These are phyloP conservation scores for Frankliniella intonsa DNA, from an alignment of 2,888 invertebrate genomes.

Conservation along the genomic window DNA sequence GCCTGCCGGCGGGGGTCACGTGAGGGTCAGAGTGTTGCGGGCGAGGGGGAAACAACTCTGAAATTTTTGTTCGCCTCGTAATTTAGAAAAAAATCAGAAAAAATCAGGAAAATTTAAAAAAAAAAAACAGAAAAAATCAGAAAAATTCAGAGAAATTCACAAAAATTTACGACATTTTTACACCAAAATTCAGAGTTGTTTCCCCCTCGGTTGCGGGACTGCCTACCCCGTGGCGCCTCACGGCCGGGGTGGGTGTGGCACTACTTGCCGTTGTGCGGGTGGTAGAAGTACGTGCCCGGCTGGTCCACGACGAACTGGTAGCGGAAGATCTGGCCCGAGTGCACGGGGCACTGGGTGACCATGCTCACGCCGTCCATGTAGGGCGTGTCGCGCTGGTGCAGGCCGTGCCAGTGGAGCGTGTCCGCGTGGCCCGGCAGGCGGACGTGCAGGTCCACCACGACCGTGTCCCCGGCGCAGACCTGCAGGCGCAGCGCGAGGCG, in stretches of 20 bases:
- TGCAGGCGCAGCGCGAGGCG: constrained; percentile 30
- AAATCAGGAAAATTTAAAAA: too few relatives aligned
- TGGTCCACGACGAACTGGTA: constrained; percentile 65
- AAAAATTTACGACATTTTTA: too few relatives aligned
- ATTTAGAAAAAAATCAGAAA: too few relatives aligned
- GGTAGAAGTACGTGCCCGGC: constrained; percentile 69
- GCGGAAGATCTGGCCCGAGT: constrained; percentile 62
- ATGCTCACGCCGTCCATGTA: constrained; percentile 73
- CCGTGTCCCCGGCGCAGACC: constrained; percentile 51
- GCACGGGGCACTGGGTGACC: constrained; percentile 72
- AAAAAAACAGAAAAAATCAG: too few relatives aligned
- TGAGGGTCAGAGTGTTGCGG: neutral
- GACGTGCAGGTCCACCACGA: constrained; percentile 69
- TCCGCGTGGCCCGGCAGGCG: constrained; percentile 62
- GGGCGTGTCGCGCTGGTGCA: constrained; percentile 57
- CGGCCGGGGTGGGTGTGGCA: neutral
- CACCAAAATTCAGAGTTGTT: too few relatives aligned
- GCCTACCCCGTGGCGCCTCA: too few relatives aligned
- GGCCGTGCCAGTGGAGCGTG: constrained; percentile 74
- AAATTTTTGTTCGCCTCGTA: neutral
- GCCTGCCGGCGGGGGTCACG: constrained; percentile 33
- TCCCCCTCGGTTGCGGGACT: too few relatives aligned
- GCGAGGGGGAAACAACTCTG: too few relatives aligned
- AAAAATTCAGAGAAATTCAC: too few relatives aligned
- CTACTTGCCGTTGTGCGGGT: constrained; percentile 59